A percentile compares a stretch with the other conserved stretches of the same genome.
Evolutionary conservation across 2,113 vertebrate genomes (phyloP).

Genomic region (Bagarius yarrelli): DNA sequence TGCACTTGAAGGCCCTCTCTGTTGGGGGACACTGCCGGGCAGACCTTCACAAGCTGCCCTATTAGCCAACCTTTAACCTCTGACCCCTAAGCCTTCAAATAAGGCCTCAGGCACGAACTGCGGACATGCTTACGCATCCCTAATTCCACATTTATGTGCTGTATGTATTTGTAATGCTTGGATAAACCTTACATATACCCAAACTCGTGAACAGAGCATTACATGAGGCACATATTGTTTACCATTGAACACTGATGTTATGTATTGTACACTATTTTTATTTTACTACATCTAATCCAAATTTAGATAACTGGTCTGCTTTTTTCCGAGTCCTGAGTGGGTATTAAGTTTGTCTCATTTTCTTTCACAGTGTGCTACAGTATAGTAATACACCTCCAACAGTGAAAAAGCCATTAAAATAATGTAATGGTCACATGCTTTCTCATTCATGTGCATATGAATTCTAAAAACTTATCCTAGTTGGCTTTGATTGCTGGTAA

Average conservation of each 20-base stretch:
- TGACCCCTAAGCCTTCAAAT: constrained; percentile 54
- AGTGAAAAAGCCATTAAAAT: constrained; percentile 32
- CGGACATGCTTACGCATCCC: constrained; percentile 64
- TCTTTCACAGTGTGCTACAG: constrained; percentile 6
- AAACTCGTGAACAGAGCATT: constrained; percentile 9
- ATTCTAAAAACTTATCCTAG: constrained; percentile 28
- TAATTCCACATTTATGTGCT: constrained; percentile 50
- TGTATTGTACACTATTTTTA: background rate
- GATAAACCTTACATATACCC: constrained; percentile 12
- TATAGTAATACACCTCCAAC: constrained; percentile 13
- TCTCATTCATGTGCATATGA: constrained; percentile 47
- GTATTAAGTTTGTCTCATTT: background rate
- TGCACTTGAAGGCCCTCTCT: constrained; percentile 58
- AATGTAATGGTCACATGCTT: constrained; percentile 42
- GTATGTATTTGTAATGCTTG: constrained; percentile 28
- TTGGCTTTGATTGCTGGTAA: background rate
- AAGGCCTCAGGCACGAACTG: constrained; percentile 49
- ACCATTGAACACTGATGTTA: background rate
- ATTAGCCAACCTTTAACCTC: constrained; percentile 72
- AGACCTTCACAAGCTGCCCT: constrained; percentile 65
- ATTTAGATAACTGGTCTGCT: constrained; percentile 5
- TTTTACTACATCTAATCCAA: background rate
- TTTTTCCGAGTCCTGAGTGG: constrained; percentile 9
- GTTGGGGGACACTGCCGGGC: constrained; percentile 48
- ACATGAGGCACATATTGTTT: background rate